Evolutionary conservation across 2,797 vertebrate genomes (phyloP), one percentile per base, ranked within the genome.

Genomic region (Microhierax caerulescens): DNA sequence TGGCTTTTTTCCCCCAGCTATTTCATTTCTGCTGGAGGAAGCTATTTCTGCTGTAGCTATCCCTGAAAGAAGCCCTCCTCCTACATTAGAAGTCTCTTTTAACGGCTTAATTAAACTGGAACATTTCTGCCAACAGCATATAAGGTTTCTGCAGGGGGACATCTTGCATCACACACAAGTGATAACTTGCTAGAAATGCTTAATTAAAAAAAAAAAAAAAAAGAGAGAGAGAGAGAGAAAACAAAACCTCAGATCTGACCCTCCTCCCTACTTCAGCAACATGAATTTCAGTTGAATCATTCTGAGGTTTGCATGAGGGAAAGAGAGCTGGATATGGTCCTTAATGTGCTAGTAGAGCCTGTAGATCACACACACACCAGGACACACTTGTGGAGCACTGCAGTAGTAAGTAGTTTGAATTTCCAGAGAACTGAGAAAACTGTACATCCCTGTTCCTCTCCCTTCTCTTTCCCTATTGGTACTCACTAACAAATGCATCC

Each of bases 51-150:
- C 27, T 80, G 61, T n/a, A 72, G 68, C 47, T 75, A 25, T 59
- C n/a, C 12, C 63, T 90, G 37, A 84, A 80, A 88, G 53, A 30
- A 86, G 47, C 41, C 32, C 57, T 92, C 37, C 48, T 93, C 69
- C 50, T 74, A 23, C 25, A 39, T n/a, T 39, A 78, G 27, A 50
- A 59, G 22, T 53, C n/a, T 78, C 65, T 88, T 88, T 68, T 75
- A 75, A 72, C 0, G 1, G n/a, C 61, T 92, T 90, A 81, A 90
- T 94, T 91, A 84, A 95, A 81, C 23, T 30, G 69, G 65, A 93
- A 75, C 36, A 65, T 84, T 76, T 90, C 76, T 91, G 82, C 54
- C 85, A 93, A 36, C 75, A 96, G 65, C 47, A 47, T 41, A 88
- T 85, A n/a, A 1, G 18, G 28, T 73, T 85, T 91, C 72, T 87